Evolutionary conservation across 2,113 vertebrate species (phyloP).

Genomic region (Proteles cristata): DNA sequence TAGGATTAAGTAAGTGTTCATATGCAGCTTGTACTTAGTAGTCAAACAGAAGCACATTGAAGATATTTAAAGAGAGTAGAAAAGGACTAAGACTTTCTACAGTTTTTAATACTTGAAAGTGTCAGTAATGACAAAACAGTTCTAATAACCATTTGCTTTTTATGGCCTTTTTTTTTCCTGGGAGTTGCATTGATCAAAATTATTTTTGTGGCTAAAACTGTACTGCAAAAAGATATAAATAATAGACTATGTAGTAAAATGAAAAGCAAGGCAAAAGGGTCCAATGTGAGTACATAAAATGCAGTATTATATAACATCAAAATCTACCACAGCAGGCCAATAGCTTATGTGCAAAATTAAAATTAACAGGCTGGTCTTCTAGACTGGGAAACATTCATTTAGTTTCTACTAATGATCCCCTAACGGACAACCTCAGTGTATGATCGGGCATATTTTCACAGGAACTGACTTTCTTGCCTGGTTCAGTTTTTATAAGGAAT

Average conservation of each 20-base stretch:
- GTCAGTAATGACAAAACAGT: constrained; percentile 64
- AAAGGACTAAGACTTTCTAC: not conserved
- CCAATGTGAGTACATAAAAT: constrained; percentile 69
- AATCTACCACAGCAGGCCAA: constrained; percentile 67
- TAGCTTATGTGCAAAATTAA: constrained; percentile 77
- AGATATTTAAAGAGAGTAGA: not conserved
- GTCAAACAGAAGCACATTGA: constrained; percentile 62
- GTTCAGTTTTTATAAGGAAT: constrained; percentile 67
- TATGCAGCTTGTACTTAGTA: constrained; percentile 63
- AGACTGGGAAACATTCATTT: constrained; percentile 73
- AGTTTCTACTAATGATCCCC: constrained; percentile 70
- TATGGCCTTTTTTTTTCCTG: constrained; percentile 57
- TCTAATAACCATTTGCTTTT: constrained; percentile 66
- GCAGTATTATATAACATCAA: constrained; percentile 66
- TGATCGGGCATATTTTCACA: constrained; percentile 74
- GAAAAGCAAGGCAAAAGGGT: constrained; percentile 68
- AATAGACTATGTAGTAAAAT: constrained; percentile 67
- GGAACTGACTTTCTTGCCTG: constrained; percentile 68
- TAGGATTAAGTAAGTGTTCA: constrained; percentile 77
- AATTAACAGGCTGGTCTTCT: constrained; percentile 69
- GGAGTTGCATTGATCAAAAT: constrained; percentile 71
- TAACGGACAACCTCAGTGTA: constrained; percentile 63
- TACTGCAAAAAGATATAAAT: constrained; percentile 68
- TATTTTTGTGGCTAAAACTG: constrained; percentile 57
- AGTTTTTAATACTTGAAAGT: constrained; percentile 51